Base-by-base conservation (phyloP, 1,140 invertebrate genomes). In the Arion vulgaris region DNA sequence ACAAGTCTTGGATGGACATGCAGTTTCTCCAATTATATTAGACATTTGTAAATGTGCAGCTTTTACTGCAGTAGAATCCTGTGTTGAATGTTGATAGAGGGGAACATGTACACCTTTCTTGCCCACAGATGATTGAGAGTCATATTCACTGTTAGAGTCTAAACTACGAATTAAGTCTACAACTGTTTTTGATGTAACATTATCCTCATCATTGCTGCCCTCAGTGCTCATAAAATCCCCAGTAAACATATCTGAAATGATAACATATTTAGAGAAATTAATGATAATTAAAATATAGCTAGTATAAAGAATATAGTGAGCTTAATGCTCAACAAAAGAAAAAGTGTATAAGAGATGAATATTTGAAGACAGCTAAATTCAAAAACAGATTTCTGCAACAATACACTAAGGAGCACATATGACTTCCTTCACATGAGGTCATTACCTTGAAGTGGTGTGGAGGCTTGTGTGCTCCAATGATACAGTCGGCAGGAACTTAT, bases 131-230 rank as follows among this genome's bases (percentile, higher is more conserved):
- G 71, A 7, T n/a, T 73, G 36, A 39, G 36, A 39, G 38, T 19
- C 32, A 57, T 9, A 39, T 9, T 76, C 74, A 53, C 74, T 45
- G 36, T 68, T 32, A 32, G 77, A 79, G 7, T 68, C 77, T 26
- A 79, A 34, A 7, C 57, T 68, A 0, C 41, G 32, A 26, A 79
- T 79, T 2, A 79, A 19, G 17, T 79, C 23, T 36, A 17, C 36
- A 62, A 79, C 57, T 41, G 32, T 79, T 2, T 36, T 68, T 36
- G 51, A 62, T 2, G 32, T 26, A 38, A n/a, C 17, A 17, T 76
- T 34, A 45, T 76, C 74, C 28, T 57, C 74, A 38, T 79, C 77
- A 79, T 34, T 68, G 77, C 77, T 79, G 34, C 39, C 32, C n/a
- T 17, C 75, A n/a, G 49, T 77, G 32, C n/a, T 34, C 11, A 34